phyloP scores from a whole-genome alignment of 2,797 vertebrate species.

The Miichthys miiuy region DNA sequence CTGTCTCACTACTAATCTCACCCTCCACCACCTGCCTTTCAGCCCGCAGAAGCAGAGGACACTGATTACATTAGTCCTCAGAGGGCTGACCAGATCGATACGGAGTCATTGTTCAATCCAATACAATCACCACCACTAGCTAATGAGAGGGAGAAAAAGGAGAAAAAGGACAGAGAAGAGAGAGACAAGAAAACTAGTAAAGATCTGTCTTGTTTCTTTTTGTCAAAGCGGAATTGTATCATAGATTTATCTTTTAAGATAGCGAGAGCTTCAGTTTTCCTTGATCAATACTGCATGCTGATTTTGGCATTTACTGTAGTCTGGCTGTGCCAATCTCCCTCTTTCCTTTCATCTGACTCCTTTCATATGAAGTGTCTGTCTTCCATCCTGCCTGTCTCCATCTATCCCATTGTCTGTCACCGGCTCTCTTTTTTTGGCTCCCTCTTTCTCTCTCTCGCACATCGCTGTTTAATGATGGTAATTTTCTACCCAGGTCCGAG shows the following conservation, averaged over 20 bases:
- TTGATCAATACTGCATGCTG: slow-evolving; percentile 59
- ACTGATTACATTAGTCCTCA: slow-evolving; percentile 89
- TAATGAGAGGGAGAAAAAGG: slow-evolving; percentile 86
- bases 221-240: slow-evolving; percentile 46
- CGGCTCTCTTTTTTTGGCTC: slow-evolving; percentile 59
- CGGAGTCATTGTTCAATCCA: slow-evolving; percentile 90
- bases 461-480: slow-evolving; percentile 92
- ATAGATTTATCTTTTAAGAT: slow-evolving; percentile 66
- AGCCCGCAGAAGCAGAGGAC: slow-evolving; percentile 62
- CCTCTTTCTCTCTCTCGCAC: slow-evolving; percentile 72
- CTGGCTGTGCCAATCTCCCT: slow-evolving; percentile 19
- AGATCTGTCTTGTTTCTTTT: slow-evolving; percentile 22
- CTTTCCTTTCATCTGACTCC: slow-evolving; percentile 44
- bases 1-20: slow-evolving; percentile 61
- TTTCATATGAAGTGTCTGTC: slow-evolving; percentile 50
- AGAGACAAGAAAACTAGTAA: slow-evolving; percentile 37
- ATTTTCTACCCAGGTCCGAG: slow-evolving; percentile 99
- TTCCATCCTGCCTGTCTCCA: slow-evolving; percentile 38
- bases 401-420: slow-evolving; percentile 71
- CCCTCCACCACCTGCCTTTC: slow-evolving; percentile 63
- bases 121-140: slow-evolving; percentile 90
- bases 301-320: slow-evolving; percentile 49
- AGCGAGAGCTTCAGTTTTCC: slow-evolving; percentile 40
- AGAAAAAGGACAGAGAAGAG: slow-evolving; percentile 33
- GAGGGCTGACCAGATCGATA: slow-evolving; percentile 91